Evolutionary conservation across 2,797 vertebrate species (phyloP).

Genomic region (Cichlasoma orientale): DNA sequence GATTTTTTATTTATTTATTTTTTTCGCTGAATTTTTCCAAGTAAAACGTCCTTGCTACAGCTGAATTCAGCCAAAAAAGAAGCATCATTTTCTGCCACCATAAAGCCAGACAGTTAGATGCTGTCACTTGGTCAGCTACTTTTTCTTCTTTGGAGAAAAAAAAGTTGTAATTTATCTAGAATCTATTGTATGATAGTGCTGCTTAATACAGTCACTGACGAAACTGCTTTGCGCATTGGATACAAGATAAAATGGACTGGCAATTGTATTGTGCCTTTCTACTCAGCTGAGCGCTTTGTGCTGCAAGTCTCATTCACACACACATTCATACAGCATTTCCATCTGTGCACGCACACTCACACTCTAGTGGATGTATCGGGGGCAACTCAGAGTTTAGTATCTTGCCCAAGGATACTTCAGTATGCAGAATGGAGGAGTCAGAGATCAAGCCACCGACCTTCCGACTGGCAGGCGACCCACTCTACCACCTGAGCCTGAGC

Average conservation of each 20-base stretch:
- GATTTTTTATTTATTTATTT: too few relatives aligned
- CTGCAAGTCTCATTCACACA: too few relatives aligned
- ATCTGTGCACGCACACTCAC: too few relatives aligned
- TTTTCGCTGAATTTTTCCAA: neutral
- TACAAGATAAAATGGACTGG: neutral
- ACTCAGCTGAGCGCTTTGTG: neutral
- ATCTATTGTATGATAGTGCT: neutral
- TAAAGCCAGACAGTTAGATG: neutral
- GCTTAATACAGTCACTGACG: neutral
- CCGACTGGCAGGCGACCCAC: neutral
- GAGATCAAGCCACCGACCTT: neutral
- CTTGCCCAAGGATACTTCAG: too few relatives aligned
- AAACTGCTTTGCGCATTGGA: neutral
- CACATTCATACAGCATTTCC: neutral
- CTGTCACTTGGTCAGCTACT: rapidly evolving
- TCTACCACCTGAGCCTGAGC: neutral
- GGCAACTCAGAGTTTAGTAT: too few relatives aligned
- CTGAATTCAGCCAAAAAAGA: neutral
- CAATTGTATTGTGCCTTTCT: neutral
- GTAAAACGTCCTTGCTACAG: neutral
- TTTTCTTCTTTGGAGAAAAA: neutral
- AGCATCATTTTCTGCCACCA: neutral
- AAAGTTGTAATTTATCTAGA: neutral
- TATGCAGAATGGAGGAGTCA: neutral
- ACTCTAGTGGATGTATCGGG: too few relatives aligned